Evolutionary conservation across 1,140 invertebrate genomes (phyloP).

Genomic region (Pogonomyrmex barbatus): DNA sequence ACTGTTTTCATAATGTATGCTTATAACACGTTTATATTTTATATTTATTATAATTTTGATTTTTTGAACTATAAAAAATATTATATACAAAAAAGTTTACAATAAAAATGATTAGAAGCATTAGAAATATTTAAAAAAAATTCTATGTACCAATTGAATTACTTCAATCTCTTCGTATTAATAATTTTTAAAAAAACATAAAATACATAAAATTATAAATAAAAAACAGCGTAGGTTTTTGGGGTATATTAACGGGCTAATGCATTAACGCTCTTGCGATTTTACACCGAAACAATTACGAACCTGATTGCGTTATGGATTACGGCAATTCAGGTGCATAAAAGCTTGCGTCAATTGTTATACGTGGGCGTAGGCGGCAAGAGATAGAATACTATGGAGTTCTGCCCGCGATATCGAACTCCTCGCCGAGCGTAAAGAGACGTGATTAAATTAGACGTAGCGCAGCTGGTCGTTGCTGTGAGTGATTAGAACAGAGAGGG

Average conservation of each 20-base stretch:
- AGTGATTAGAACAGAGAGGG: constrained; percentile 53
- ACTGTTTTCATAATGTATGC: neutral
- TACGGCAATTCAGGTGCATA: constrained; percentile 19
- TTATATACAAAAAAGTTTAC: neutral
- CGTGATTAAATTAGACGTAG: constrained; percentile 61
- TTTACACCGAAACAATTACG: neutral
- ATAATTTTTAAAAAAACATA: neutral
- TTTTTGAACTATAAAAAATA: neutral
- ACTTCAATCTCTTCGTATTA: neutral
- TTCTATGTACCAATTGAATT: neutral
- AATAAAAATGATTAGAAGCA: neutral
- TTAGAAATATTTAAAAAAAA: neutral
- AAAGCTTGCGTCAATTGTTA: constrained; percentile 38
- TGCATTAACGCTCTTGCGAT: neutral
- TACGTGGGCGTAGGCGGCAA: neutral
- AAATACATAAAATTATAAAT: constrained; percentile 1
- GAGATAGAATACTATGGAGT: neutral
- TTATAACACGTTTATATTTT: neutral
- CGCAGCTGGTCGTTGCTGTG: constrained; percentile 35
- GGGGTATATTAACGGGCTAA: neutral
- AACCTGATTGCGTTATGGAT: neutral
- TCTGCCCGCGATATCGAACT: constrained; percentile 21
- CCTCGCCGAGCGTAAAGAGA: constrained; percentile 39
- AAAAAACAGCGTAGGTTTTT: neutral
- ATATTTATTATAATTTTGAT: neutral